Conservation (phyloP, 2,888 invertebrate species). For the Lycocerus yunnanus region DNA sequence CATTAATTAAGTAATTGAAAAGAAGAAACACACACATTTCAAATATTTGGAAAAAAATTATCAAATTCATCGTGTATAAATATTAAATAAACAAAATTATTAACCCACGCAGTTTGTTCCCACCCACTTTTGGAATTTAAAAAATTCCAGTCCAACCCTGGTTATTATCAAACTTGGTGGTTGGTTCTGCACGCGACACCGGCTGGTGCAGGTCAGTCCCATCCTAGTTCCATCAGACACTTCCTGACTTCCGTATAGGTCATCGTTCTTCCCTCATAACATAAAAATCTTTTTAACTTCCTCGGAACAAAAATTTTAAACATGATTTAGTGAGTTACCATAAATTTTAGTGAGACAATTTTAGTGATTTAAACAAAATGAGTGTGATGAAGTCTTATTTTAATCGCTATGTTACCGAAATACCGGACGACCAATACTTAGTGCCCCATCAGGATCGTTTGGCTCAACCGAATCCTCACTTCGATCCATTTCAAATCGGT, state of each 20-base stretch:
- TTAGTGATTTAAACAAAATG: not conserved
- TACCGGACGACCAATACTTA: conserved; percentile 24
- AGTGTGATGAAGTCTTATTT: conserved; percentile 46
- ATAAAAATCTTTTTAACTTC: not conserved
- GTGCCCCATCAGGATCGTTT: conserved; percentile 18
- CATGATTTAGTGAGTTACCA: not conserved
- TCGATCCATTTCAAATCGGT: conserved; percentile 19
- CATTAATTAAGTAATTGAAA: too few relatives aligned
- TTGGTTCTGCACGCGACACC: conserved; percentile 49
- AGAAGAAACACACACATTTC: too few relatives aligned
- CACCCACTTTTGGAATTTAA: not conserved
- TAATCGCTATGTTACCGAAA: conserved; percentile 37
- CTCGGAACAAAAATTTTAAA: not conserved
- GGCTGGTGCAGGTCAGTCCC: conserved; percentile 51
- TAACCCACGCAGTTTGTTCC: not conserved
- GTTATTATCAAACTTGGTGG: conserved; percentile 40
- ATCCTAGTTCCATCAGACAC: conserved; percentile 42
- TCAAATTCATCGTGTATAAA: not conserved
- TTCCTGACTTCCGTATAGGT: conserved; percentile 51
- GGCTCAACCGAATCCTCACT: conserved; percentile 16
- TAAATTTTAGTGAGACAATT: not conserved
- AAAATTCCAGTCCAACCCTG: conserved; percentile 32
- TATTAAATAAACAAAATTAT: not conserved
- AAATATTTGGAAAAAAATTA: not conserved
- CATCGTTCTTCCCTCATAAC: conserved; percentile 42